Base-by-base conservation (phyloP, 2,888 invertebrate genomes). In the Hirtodrosophila confusa region DNA sequence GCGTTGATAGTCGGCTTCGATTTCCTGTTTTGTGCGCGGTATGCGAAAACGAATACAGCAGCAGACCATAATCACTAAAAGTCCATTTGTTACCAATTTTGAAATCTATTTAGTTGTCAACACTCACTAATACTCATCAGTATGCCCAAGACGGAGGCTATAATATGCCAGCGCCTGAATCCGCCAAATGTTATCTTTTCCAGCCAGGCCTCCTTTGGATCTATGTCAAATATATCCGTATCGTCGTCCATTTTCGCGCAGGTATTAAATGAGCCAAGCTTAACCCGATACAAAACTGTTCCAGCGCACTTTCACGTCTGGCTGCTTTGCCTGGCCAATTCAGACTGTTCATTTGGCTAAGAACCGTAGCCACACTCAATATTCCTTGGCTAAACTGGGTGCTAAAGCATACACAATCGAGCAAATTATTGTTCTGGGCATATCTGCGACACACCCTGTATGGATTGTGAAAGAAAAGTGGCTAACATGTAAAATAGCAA, bases 1-100 rank as follows among this genome's bases (percentile, higher is more conserved):
- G 17, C 98, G 93, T 82, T 96, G 95, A 91, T 96, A 97, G 91
- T 98, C 97, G 0, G 97, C 97, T 90, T 98, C 97, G 70, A 98
- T 98, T 92, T 98, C 97, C 91, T 98, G 97, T 90, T 98, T 98
- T 0, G 98, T 98, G 54, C 98, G 93, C 1, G 98, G 98, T 76
- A 98, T 96, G 36, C 98, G 95, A 91, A 97, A 96, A 75, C 96
- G 95, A 86, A 97, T 94, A 89, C 97, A 97, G 90, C 98, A 98
- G 90, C 98, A 98, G 54, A 97, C 92, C 88, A 97, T 94, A 72
- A 98, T 94, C 67, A 96, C 97, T 97, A 89, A 41, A 56, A 62
- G 31, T 1, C 31, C 6, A 27, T 27, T 27, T 27, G 17, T 27
- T 27, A 27, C 2, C 27, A 27, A 27, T 27, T 27, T 27, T 27